These are phyloP conservation scores for Hypomecis atomaria DNA, from an alignment of 2,888 invertebrate genomes.

Conservation along the genomic window DNA sequence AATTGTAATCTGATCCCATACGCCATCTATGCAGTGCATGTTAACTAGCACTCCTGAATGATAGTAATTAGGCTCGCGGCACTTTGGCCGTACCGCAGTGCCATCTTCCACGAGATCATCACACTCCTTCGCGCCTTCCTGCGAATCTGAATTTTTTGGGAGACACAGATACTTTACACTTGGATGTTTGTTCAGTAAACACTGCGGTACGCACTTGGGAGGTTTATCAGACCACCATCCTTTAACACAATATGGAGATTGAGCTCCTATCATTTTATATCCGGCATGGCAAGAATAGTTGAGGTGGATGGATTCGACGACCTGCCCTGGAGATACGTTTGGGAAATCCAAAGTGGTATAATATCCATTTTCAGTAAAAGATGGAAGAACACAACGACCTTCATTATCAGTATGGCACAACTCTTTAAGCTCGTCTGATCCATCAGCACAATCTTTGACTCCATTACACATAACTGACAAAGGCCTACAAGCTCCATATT, in stretches of 20 bases:
- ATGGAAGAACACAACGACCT: slow-evolving; percentile 7
- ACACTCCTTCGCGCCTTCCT: slow-evolving; percentile 15
- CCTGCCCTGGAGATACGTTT: slow-evolving; percentile 9
- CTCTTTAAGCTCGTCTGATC: not conserved
- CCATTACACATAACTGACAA: not conserved
- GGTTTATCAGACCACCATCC: slow-evolving; percentile 28
- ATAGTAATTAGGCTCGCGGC: slow-evolving; percentile 23
- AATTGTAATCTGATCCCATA: slow-evolving; percentile 18
- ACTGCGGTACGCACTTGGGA: slow-evolving; percentile 28
- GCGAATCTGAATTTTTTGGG: slow-evolving; percentile 5
- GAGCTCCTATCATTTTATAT: slow-evolving; percentile 22
- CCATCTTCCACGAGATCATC: slow-evolving; percentile 15
- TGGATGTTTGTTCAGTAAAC: slow-evolving; percentile 20
- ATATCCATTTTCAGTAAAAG: slow-evolving; percentile 9
- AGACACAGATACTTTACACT: slow-evolving; percentile 27
- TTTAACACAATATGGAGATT: slow-evolving; percentile 17
- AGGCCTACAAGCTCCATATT: slow-evolving; percentile 1
- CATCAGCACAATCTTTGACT: slow-evolving; percentile 4
- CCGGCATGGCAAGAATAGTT: slow-evolving; percentile 28
- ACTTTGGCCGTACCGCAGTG: slow-evolving; percentile 17
- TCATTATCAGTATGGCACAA: slow-evolving; percentile 3
- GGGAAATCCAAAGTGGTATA: not conserved
- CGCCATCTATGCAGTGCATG: slow-evolving; percentile 25
- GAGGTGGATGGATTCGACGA: slow-evolving; percentile 17
- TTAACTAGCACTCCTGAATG: slow-evolving; percentile 17